A percentile compares a stretch with the other conserved stretches of the same genome.
Evolutionary conservation across 2,888 invertebrate genomes (phyloP).

Genomic region (Diarsia dahlii): DNA sequence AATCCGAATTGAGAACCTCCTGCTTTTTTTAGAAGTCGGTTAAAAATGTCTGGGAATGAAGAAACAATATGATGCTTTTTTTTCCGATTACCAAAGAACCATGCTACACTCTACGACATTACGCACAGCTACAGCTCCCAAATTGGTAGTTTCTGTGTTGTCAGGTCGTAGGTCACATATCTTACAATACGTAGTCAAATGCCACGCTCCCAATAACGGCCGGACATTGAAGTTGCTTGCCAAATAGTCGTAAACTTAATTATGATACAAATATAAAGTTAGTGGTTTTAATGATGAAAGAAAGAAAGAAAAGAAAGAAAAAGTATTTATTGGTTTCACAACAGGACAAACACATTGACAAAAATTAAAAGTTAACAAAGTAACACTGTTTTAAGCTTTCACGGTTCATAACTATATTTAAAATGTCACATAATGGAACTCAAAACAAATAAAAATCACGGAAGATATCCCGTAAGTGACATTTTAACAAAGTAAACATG

Average conservation of each 20-base stretch:
- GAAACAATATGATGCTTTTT: background rate
- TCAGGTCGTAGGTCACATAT: constrained; percentile 5
- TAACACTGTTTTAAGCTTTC: too few relatives aligned
- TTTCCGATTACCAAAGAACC: background rate
- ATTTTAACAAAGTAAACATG: too few relatives aligned
- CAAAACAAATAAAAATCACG: too few relatives aligned
- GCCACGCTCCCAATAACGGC: background rate
- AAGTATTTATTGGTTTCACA: too few relatives aligned
- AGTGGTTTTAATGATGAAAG: background rate
- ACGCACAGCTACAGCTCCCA: background rate
- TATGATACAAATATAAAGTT: background rate
- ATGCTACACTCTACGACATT: background rate
- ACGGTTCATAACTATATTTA: too few relatives aligned
- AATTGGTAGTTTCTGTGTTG: background rate
- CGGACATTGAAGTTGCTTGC: background rate
- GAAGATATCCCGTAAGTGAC: too few relatives aligned
- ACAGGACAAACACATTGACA: too few relatives aligned
- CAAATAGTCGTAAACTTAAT: background rate
- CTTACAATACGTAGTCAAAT: constrained; percentile 7
- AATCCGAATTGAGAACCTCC: too few relatives aligned
- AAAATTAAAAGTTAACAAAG: too few relatives aligned
- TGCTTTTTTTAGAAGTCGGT: too few relatives aligned
- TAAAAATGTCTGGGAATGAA: background rate
- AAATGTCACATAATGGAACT: too few relatives aligned
- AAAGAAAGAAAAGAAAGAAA: too few relatives aligned